Evolutionary conservation across 2,888 invertebrate genomes (phyloP).

Genomic region (Subacronicta megacephala): DNA sequence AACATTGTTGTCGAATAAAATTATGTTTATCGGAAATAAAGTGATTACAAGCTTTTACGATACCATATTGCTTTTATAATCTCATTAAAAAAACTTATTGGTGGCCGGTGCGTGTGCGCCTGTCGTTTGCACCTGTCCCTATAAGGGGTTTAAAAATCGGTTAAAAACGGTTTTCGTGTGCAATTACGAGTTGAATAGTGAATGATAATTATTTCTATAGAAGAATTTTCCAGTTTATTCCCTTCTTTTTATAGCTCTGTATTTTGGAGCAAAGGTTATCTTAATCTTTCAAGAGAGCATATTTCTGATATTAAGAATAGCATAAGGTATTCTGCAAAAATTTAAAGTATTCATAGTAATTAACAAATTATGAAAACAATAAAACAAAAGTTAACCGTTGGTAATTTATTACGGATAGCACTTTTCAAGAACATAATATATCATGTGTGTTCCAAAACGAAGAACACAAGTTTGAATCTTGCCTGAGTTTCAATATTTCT

Average conservation of each 20-base stretch:
- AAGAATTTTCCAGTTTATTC: conserved; percentile 11
- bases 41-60: conserved; percentile 60
- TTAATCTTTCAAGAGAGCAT: too few relatives aligned
- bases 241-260: background rate
- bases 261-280: background rate
- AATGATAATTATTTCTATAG: conserved; percentile 46
- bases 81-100: conserved; percentile 72
- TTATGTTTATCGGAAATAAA: conserved; percentile 54
- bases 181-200: conserved; percentile 51
- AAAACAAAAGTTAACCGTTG: too few relatives aligned
- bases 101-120: conserved; percentile 62
- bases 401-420: too few relatives aligned
- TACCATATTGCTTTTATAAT: conserved; percentile 83
- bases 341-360: too few relatives aligned
- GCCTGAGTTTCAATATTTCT: too few relatives aligned
- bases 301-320: too few relatives aligned
- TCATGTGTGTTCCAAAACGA: too few relatives aligned
- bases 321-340: too few relatives aligned
- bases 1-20: conserved; percentile 40
- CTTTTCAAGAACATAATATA: too few relatives aligned
- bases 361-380: too few relatives aligned
- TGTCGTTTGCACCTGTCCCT: conserved; percentile 68
- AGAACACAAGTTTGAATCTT: too few relatives aligned
- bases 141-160: conserved; percentile 64
- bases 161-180: conserved; percentile 63